A percentile compares a stretch with the other conserved stretches of the same genome.
phyloP scores from a whole-genome alignment of 2,888 invertebrate species.

The Sphecodes monilicornis region DNA sequence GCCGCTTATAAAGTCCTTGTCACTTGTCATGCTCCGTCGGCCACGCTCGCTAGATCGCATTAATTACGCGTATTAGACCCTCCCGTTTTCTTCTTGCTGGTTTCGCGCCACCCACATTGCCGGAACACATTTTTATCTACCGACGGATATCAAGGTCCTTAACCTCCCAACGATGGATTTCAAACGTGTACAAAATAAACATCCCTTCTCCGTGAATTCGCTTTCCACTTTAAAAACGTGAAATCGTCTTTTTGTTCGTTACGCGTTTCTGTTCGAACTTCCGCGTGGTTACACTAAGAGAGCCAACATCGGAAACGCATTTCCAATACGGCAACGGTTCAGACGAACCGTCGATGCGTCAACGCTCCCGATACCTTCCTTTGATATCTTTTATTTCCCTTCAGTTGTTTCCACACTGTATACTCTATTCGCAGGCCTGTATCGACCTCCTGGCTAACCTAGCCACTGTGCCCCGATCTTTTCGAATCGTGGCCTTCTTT shows the following conservation, averaged over 20 bases:
- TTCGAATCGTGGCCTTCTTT: no score
- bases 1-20: slow-evolving; percentile 72
- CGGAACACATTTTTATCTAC: slow-evolving; percentile 33
- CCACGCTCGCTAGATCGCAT: slow-evolving; percentile 74
- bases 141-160: slow-evolving; percentile 21
- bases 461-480: no score
- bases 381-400: neutral
- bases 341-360: no score
- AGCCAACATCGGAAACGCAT: no score
- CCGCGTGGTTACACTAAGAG: neutral
- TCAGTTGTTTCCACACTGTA: neutral
- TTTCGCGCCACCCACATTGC: slow-evolving; percentile 67
- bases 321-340: no score
- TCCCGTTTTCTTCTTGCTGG: slow-evolving; percentile 44
- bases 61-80: slow-evolving; percentile 78
- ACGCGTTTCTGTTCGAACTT: neutral
- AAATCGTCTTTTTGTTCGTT: neutral
- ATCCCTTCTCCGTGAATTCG: neutral
- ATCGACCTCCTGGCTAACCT: no score
- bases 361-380: neutral
- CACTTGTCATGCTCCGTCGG: slow-evolving; percentile 66
- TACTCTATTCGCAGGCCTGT: no score
- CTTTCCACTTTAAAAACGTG: neutral
- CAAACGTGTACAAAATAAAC: neutral
- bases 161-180: neutral